Base-by-base conservation (phyloP, 1,140 invertebrate genomes). In the Cherax destructor region DNA sequence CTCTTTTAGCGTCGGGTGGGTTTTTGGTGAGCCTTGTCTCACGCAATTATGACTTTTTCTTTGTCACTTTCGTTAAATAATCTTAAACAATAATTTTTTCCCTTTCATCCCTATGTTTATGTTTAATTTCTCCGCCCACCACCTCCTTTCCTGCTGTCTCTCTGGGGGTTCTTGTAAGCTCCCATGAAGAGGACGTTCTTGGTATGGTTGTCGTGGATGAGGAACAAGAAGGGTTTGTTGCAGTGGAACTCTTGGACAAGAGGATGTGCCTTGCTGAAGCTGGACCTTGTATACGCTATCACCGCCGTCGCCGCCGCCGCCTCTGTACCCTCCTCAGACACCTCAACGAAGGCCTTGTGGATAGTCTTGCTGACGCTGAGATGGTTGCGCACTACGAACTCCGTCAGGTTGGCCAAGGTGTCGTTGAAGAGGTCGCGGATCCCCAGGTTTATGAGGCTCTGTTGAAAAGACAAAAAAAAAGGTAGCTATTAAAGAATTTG, bases 241-340 rank as follows among this genome's bases (percentile, higher is more conserved):
- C 83, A 86, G 61, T 61, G 18, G 59, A 92, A 92, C 56, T 72
- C 84, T 59, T 59, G 52, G 77, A 76, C 30, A 61, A 72, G 7
- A 41, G 65, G 1, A 59, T 81, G 6, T 81, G 83, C n/a, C 74
- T 47, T 21, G 74, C 83, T 72, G 13, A 88, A 74, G 30, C 69
- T 18, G 13, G 61, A 65, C 18, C 61, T 65, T 13, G 18, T 18
- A 1, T 18, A 77, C 50, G 83, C 77, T 30, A 94, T 94, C 41
- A 95, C 95, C 78, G 94, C 94, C 56, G 94, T 97, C 0, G 95
- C 95, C 1, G 96, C 96, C 0, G 96, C 96, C 2, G 96, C 96
- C 93, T 96, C 96, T 0, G 97, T 97, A 21, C 97, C 97, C 77
- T 95, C 95, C 94, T 97, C 97, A 24, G 96, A 96, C 3, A 98